Conservation (phyloP, 2,888 invertebrate genomes). For the Dione vanillae region DNA sequence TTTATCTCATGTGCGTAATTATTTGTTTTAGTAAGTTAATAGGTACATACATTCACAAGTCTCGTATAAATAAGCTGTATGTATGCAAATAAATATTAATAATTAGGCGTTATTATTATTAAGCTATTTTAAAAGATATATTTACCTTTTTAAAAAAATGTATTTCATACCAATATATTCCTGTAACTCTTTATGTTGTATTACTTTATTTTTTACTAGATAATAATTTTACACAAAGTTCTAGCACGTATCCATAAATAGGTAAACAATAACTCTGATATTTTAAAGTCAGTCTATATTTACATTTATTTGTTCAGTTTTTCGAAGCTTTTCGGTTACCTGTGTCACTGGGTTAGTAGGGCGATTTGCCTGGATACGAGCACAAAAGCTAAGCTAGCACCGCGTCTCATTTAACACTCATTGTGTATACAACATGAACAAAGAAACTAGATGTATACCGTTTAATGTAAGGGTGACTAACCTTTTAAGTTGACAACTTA, state of each 20-base stretch:
- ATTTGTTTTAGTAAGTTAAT: no score
- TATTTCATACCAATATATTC: no score
- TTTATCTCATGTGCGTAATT: no score
- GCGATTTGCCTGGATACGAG: constrained; percentile 60
- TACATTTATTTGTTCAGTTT: constrained; percentile 63
- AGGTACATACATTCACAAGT: no score
- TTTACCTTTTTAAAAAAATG: no score
- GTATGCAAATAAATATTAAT: no score
- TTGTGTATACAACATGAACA: constrained; percentile 44
- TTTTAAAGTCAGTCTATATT: constrained; percentile 24
- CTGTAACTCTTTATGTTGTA: no score
- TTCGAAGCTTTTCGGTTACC: constrained; percentile 64
- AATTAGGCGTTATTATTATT: no score
- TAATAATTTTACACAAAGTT: neutral
- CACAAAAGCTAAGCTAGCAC: constrained; percentile 59
- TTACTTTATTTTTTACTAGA: neutral
- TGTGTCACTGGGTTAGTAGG: constrained; percentile 76
- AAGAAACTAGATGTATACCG: constrained; percentile 39
- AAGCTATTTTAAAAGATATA: no score
- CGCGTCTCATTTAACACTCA: constrained; percentile 52
- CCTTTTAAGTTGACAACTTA: neutral
- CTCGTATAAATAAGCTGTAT: no score
- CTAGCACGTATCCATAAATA: neutral
- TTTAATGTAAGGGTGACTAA: constrained; percentile 27
- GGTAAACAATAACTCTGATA: constrained; percentile 11